Conservation (phyloP, 2,113 vertebrate genomes). For the Zosterops pallidus region DNA sequence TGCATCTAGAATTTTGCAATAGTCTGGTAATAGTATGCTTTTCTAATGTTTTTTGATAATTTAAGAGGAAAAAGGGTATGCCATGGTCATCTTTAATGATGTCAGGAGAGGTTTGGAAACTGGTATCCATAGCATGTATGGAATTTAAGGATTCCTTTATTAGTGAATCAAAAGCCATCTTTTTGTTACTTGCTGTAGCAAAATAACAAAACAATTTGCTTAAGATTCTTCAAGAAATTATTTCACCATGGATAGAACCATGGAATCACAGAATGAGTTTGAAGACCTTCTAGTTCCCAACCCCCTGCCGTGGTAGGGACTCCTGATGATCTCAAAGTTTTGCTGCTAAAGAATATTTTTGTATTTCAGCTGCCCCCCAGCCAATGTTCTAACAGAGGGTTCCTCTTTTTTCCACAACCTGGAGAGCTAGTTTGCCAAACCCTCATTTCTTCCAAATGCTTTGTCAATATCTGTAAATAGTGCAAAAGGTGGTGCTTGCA, state of each 20-base stretch:
- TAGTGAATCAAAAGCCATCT: background rate
- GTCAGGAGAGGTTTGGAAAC: background rate
- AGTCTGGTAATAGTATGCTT: background rate
- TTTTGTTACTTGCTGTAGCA: background rate
- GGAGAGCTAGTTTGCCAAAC: background rate
- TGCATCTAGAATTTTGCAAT: background rate
- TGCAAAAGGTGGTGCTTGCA: background rate
- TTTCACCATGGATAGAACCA: background rate
- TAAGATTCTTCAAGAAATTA: background rate
- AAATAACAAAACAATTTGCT: background rate
- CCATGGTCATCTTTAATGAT: too few species aligned
- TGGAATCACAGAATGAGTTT: background rate
- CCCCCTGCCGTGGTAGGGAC: too few species aligned
- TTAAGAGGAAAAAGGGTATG: background rate
- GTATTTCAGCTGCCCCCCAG: background rate
- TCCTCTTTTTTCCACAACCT: background rate
- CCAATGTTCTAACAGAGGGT: background rate
- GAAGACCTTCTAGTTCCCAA: background rate
- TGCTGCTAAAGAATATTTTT: background rate
- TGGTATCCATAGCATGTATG: background rate
- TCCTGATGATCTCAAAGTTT: background rate
- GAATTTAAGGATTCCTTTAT: background rate
- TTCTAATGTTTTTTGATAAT: background rate
- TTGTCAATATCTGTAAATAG: background rate
- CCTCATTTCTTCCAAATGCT: background rate